phyloP scores from a whole-genome alignment of 2,797 vertebrate species.

The Hirundo rustica region DNA sequence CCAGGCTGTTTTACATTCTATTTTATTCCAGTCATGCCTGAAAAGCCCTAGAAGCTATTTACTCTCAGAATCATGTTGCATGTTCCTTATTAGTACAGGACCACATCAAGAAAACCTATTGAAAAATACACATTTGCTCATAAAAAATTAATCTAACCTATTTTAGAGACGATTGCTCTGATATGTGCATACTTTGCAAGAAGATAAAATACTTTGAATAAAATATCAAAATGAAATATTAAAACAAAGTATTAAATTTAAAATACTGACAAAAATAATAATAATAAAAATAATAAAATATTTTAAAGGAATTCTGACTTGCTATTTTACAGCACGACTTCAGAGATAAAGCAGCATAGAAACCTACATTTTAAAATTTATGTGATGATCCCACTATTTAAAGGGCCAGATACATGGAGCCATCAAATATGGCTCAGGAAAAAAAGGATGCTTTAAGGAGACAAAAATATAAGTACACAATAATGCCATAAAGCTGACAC shows the following conservation, averaged over 20 bases:
- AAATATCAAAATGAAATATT: not conserved
- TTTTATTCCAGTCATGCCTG: not conserved
- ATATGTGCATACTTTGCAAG: not conserved
- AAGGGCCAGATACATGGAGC: not conserved
- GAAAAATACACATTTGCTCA: conserved; percentile 1
- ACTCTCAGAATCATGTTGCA: not conserved
- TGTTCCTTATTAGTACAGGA: not conserved
- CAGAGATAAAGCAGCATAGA: conserved; percentile 5
- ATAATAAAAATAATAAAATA: not conserved
- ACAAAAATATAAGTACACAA: not conserved
- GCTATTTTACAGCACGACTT: conserved; percentile 2
- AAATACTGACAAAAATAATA: not conserved
- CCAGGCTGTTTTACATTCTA: not conserved
- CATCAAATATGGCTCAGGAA: not conserved
- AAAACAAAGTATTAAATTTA: not conserved
- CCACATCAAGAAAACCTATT: not conserved
- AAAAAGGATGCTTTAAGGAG: not conserved
- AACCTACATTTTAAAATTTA: conserved; percentile 6
- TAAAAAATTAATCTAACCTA: conserved; percentile 17
- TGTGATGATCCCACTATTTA: not conserved
- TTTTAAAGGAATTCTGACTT: not conserved
- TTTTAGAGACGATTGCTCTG: conserved; percentile 22
- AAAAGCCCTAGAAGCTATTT: conserved; percentile 40
- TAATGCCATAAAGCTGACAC: not conserved
- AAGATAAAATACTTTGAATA: not conserved